These are phyloP conservation scores for Boleophthalmus pectinirostris DNA, from an alignment of 2,113 vertebrate species.

Conservation along the genomic window DNA sequence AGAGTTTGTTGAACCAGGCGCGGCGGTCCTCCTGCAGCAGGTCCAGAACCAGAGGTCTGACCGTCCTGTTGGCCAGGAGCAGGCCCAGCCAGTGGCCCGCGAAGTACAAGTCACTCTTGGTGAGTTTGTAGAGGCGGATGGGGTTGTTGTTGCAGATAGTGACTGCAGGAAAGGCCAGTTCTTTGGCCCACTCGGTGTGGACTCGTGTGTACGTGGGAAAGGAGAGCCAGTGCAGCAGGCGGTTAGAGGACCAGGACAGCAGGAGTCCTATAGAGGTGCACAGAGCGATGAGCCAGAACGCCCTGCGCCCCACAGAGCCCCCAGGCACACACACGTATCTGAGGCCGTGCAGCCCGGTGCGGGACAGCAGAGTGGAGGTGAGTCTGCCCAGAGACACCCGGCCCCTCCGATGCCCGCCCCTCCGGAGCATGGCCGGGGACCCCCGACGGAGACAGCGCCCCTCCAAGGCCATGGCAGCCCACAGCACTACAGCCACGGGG, in stretches of 20 bases:
- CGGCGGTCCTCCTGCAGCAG: constrained; percentile 87
- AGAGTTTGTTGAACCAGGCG: constrained; percentile 93
- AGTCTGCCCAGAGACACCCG: constrained; percentile 51
- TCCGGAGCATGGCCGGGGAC: constrained; percentile 65
- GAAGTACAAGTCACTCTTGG: constrained; percentile 96
- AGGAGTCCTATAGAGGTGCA: constrained; percentile 90
- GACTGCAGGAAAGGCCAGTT: constrained; percentile 91
- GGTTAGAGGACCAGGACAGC: constrained; percentile 94
- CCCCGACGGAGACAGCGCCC: constrained; percentile 69
- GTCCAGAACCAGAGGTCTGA: constrained; percentile 88
- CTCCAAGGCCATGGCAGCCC: constrained; percentile 80
- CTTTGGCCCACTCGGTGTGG: constrained; percentile 92
- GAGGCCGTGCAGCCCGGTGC: constrained; percentile 88
- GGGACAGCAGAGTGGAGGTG: constrained; percentile 74
- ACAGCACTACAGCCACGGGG: constrained; percentile 71
- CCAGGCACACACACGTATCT: constrained; percentile 84
- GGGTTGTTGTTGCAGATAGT: constrained; percentile 99
- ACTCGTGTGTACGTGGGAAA: constrained; percentile 93
- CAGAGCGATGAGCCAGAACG: constrained; percentile 90
- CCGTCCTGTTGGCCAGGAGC: constrained; percentile 89
- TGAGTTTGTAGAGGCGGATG: constrained; percentile 91
- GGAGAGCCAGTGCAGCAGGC: constrained; percentile 91
- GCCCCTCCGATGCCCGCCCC: constrained; percentile 37
- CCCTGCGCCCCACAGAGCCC: constrained; percentile 81
- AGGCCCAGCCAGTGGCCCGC: constrained; percentile 95